phyloP scores from a whole-genome alignment of 2,113 vertebrate species.

The Aspiorhynchus laticeps region DNA sequence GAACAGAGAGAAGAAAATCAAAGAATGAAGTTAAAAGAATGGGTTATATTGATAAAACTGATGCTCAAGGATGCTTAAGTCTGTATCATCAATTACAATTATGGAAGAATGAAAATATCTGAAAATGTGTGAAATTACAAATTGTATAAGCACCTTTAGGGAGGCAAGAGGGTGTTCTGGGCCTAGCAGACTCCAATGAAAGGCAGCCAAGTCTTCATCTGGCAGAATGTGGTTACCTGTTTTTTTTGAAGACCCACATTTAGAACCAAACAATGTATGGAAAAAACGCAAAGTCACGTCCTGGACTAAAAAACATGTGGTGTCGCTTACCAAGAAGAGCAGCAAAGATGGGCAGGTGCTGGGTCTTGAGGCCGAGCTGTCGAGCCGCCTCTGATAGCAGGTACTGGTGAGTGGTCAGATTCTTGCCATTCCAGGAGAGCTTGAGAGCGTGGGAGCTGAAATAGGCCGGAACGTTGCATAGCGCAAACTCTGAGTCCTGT shows the following conservation, averaged over 20 bases:
- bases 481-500: constrained; percentile 90
- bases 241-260: neutral
- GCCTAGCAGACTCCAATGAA: constrained; percentile 93
- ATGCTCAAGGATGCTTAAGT: constrained; percentile 26
- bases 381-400: constrained; percentile 90
- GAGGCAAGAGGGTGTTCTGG: constrained; percentile 92
- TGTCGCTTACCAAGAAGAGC: constrained; percentile 83
- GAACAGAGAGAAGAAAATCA: constrained; percentile 8
- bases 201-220: constrained; percentile 93
- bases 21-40: neutral
- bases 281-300: neutral
- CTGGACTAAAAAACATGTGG: neutral
- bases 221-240: constrained; percentile 92
- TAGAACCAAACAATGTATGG: neutral
- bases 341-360: constrained; percentile 89
- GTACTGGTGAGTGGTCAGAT: constrained; percentile 92
- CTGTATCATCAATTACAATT: neutral
- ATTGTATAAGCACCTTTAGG: constrained; percentile 80
- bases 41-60: neutral
- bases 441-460: constrained; percentile 91
- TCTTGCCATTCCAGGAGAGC: constrained; percentile 94
- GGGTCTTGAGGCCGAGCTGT: constrained; percentile 87
- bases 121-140: neutral
- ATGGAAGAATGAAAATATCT: neutral
- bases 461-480: constrained; percentile 90